Evolutionary conservation across 1,140 invertebrate species (phyloP).

Genomic region (Acromyrmex charruanus): DNA sequence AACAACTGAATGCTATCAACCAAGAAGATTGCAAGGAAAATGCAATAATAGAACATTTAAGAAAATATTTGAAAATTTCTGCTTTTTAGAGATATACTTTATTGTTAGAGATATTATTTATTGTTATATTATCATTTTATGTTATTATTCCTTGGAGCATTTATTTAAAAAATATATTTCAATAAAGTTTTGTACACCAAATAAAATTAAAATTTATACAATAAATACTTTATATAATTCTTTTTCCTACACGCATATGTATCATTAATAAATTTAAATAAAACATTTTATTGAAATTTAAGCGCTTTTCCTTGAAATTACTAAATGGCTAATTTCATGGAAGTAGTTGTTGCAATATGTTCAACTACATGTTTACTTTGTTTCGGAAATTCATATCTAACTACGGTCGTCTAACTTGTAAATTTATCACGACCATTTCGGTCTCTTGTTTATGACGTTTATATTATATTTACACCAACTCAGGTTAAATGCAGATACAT

Average conservation of each 20-base stretch:
- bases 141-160: not conserved
- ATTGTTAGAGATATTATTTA: too few species aligned
- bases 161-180: not conserved
- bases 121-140: not conserved
- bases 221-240: not conserved
- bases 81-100: too few species aligned
- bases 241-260: not conserved
- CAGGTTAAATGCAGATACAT: conserved; percentile 19
- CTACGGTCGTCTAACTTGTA: not conserved
- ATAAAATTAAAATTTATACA: not conserved
- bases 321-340: not conserved
- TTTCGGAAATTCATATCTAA: not conserved
- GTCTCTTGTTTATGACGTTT: not conserved
- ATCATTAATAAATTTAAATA: conserved; percentile 11
- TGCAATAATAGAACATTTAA: not conserved
- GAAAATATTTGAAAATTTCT: too few species aligned
- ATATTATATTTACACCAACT: conserved; percentile 16
- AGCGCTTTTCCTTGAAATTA: not conserved
- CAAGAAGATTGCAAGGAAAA: not conserved
- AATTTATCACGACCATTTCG: conserved; percentile 33
- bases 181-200: not conserved
- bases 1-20: not conserved
- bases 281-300: not conserved
- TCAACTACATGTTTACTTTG: not conserved
- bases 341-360: not conserved